Percentiles rank a stretch among this genome's conserved stretches.
Evolutionary conservation across 1,140 invertebrate genomes (phyloP).

Genomic region (Cydia amplana): DNA sequence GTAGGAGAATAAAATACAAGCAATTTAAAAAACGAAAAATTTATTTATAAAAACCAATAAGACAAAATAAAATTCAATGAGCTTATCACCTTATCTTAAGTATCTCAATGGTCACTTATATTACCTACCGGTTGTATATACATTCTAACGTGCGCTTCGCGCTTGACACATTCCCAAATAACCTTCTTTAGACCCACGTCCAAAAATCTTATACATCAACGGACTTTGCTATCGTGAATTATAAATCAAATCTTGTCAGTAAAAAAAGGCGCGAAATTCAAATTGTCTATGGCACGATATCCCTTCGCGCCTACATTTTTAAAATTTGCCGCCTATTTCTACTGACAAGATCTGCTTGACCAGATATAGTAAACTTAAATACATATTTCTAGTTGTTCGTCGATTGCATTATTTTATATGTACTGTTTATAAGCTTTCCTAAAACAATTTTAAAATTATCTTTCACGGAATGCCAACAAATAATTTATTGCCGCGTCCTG

Average conservation of each 20-base stretch:
- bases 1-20: conserved; percentile 25
- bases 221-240: background rate
- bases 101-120: conserved; percentile 47
- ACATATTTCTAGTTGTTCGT: conserved; percentile 3
- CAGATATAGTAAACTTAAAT: background rate
- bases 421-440: background rate
- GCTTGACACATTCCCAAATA: conserved; percentile 8
- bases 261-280: too few relatives aligned
- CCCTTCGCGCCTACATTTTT: too few relatives aligned
- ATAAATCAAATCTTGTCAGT: too few relatives aligned
- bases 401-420: background rate
- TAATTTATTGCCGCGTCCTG: too few relatives aligned
- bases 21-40: conserved; percentile 54
- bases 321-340: too few relatives aligned
- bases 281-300: too few relatives aligned
- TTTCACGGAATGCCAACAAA: background rate
- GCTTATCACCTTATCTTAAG: conserved; percentile 56
- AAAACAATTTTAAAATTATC: background rate
- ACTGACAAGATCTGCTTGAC: too few relatives aligned
- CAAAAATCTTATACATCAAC: background rate
- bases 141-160: conserved; percentile 1
- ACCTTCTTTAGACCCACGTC: background rate
- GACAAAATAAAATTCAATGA: conserved; percentile 47
- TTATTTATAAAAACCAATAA: conserved; percentile 59
- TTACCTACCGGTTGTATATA: conserved; percentile 11